Conservation (phyloP, 2,888 invertebrate species). For the Apeira syringaria region DNA sequence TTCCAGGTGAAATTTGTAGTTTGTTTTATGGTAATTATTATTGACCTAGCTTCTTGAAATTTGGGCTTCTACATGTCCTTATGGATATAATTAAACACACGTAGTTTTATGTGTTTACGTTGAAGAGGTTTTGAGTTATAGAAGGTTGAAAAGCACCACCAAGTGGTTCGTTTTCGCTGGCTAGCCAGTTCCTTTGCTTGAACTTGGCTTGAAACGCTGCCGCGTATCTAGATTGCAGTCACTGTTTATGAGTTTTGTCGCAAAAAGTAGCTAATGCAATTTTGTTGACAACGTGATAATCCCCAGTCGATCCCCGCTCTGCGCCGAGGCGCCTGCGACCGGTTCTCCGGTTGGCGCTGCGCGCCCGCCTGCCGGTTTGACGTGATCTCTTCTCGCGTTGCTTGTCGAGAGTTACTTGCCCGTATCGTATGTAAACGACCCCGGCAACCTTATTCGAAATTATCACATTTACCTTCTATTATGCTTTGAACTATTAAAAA, state of each 20-base stretch:
- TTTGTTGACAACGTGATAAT: conserved; percentile 80
- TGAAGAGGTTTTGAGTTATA: no score
- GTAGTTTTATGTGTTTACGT: no score
- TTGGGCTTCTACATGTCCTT: no score
- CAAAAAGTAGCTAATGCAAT: conserved; percentile 65
- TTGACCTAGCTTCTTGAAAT: no score
- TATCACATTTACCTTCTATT: conserved; percentile 24
- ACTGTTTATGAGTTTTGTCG: conserved; percentile 12
- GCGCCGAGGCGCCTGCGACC: conserved; percentile 77
- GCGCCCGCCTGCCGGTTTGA: conserved; percentile 76
- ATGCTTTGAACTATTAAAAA: conserved; percentile 16
- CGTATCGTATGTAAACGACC: conserved; percentile 76
- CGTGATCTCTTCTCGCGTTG: conserved; percentile 77
- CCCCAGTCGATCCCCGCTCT: conserved; percentile 57
- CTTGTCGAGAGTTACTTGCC: conserved; percentile 66
- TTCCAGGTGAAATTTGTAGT: no score
- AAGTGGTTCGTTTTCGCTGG: no score
- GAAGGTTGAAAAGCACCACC: no score
- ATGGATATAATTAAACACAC: no score
- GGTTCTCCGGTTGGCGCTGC: conserved; percentile 70
- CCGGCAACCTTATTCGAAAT: conserved; percentile 56
- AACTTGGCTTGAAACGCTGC: no score
- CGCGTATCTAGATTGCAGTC: no score
- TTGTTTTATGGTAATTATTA: no score
- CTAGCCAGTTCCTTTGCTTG: no score